Conservation (phyloP, 2,113 vertebrate species). For the Pithys albifrons region DNA sequence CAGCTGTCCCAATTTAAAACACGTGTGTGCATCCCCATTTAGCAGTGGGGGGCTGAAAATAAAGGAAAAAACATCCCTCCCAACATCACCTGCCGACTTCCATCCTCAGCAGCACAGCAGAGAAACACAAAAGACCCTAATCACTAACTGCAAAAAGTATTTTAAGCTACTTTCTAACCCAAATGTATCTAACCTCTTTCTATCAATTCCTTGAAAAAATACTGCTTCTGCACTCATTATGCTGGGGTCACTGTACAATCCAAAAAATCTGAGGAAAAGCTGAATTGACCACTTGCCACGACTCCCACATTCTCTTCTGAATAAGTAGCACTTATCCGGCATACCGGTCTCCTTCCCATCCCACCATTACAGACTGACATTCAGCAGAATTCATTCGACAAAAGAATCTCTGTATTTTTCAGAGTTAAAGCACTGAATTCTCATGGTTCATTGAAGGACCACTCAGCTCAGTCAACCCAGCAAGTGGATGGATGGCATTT, state of each 20-base stretch:
- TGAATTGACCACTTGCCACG: background rate
- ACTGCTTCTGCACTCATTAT: background rate
- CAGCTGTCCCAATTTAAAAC: background rate
- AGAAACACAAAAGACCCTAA: background rate
- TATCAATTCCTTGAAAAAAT: background rate
- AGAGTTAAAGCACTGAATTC: background rate
- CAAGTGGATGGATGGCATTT: background rate
- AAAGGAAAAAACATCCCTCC: background rate
- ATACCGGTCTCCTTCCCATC: background rate
- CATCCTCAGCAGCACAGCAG: background rate
- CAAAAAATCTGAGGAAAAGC: background rate
- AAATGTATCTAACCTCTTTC: background rate
- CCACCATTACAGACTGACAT: background rate
- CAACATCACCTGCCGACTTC: conserved; percentile 1
- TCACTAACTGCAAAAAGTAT: background rate
- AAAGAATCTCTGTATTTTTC: background rate
- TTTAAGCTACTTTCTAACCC: background rate
- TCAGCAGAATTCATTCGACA: background rate
- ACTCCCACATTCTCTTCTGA: conserved; percentile 27
- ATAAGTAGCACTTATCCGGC: background rate
- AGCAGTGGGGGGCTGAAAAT: background rate
- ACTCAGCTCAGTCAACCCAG: background rate
- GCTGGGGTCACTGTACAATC: background rate
- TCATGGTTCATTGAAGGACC: background rate
- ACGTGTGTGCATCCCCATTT: background rate